phyloP scores from a whole-genome alignment of 2,797 vertebrate genomes.

The Psittacula derbiana region DNA sequence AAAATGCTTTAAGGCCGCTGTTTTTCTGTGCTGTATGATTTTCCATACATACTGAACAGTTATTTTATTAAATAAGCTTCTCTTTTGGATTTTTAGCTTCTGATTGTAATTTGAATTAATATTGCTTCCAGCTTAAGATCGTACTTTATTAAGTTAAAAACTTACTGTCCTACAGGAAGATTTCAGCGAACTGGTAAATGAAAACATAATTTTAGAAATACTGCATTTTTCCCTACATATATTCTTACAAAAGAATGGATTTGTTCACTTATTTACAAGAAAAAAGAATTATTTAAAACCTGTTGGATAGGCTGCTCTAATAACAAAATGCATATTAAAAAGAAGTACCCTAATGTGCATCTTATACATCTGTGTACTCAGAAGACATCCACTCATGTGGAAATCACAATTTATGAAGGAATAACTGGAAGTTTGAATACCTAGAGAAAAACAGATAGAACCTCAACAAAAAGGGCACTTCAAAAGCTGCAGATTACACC shows the following conservation, averaged over 20 bases:
- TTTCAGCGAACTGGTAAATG: not conserved
- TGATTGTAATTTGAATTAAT: not conserved
- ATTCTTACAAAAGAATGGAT: not conserved
- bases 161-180: not conserved
- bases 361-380: not conserved
- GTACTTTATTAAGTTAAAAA: not conserved
- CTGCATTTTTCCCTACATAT: not conserved
- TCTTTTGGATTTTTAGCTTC: not conserved
- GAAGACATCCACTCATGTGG: not conserved
- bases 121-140: not conserved
- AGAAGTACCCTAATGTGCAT: not conserved
- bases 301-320: not conserved
- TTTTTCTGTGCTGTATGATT: not conserved
- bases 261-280: not conserved
- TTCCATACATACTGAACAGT: not conserved
- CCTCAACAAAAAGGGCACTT: conserved; percentile 3
- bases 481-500: conserved; percentile 58
- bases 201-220: not conserved
- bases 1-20: not conserved
- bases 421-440: not conserved
- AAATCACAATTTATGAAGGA: not conserved
- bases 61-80: not conserved
- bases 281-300: not conserved
- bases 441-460: not conserved
- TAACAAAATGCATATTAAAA: not conserved